Evolutionary conservation across 2,113 vertebrate species (phyloP).

Genomic region (Felis chaus): DNA sequence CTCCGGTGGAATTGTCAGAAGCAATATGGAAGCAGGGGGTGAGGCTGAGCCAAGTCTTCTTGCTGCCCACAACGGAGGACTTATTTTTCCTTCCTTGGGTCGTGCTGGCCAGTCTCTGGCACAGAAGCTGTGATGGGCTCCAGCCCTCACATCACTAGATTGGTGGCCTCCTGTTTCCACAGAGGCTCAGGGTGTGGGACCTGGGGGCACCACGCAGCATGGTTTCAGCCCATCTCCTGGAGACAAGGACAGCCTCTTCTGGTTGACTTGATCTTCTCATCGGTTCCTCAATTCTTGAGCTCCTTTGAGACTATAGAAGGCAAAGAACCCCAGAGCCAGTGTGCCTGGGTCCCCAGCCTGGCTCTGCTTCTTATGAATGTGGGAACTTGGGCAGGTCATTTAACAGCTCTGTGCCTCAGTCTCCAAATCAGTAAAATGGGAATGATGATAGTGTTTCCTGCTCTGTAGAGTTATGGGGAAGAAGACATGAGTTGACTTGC

Average conservation of each 20-base stretch:
- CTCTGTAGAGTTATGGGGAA: background rate
- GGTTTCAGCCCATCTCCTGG: background rate
- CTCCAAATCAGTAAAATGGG: background rate
- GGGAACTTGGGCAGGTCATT: background rate
- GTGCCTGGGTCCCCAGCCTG: background rate
- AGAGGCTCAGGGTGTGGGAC: background rate
- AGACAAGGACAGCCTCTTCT: background rate
- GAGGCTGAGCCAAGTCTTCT: background rate
- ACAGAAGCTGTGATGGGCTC: background rate
- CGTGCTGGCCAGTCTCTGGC: background rate
- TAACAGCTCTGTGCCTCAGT: background rate
- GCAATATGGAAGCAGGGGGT: background rate
- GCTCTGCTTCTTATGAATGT: background rate
- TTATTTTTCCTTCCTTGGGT: background rate
- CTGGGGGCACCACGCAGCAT: background rate
- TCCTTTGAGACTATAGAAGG: background rate
- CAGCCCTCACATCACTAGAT: rapidly evolving
- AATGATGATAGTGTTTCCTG: background rate
- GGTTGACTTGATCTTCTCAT: background rate
- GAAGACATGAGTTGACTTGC: background rate
- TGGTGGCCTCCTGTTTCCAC: background rate
- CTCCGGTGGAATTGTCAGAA: background rate
- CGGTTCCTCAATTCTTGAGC: background rate
- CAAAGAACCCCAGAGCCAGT: background rate
- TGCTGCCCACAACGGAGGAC: rapidly evolving